Evolutionary conservation across 2,888 invertebrate genomes (phyloP), one percentile per base, ranked within the genome.

Genomic region (Trachelus iudaicus): DNA sequence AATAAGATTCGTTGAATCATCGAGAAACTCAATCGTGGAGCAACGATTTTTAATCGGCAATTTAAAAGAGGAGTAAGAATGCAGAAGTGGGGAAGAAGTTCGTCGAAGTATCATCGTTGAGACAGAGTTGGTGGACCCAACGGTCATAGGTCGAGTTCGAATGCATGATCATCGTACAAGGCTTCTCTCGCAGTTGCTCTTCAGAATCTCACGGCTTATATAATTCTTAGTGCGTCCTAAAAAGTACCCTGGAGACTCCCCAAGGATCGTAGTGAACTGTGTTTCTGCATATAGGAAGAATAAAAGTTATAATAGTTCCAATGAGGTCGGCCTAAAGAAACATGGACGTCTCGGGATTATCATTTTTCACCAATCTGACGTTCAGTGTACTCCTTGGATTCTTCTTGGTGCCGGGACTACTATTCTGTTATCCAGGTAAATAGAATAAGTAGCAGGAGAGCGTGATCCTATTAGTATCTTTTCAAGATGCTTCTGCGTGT

Each of bases 381-480:
- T 78, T 85, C 15, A 82, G 84, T n/a, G 30, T 84, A 73, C 15
- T 82, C 11, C 34, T 83, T 13, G 78, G 79, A 0, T n/a, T 82
- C 13, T 76, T 84, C 56, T 76, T 84, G 11, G 76, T 83, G 31
- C 85, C 86, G 3, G 34, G 81, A 56, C 79, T 87, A 13, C 34
- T 85, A 23, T 76, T 83, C 30, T 84, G 84, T 79, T 86, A 87
- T 73, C 76, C 84, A 81, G 84, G 87, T 87, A 83, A 83, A 73
- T 75, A 37, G 15, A 34, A 15, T 3, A 34, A 35, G 31, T 74
- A n/a, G 34, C 74, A 56, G 23, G 56, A 23, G 56, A 9, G 9
- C 56, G 2, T 2, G 23, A 56, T 56, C 2, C 56, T 56, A 23
- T 56, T 56, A 23, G 56, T 56, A 23, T 23, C 15, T 23, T 56